Conservation (phyloP, 2,113 vertebrate species). For the Oenanthe oenanthe region DNA sequence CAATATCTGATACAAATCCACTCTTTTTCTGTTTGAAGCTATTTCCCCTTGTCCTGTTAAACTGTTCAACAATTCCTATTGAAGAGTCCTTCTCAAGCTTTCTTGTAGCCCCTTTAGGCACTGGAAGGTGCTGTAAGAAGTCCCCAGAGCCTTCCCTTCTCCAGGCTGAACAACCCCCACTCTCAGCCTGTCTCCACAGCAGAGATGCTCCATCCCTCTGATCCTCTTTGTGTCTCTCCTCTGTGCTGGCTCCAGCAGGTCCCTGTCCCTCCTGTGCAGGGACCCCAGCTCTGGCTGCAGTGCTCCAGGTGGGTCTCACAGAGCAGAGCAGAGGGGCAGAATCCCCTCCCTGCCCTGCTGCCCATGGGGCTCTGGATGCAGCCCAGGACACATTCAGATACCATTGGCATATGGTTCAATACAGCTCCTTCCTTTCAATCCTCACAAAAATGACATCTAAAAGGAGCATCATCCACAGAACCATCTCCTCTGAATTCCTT, state of each 20-base stretch:
- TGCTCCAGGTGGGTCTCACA: neutral
- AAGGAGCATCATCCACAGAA: neutral
- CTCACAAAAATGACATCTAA: neutral
- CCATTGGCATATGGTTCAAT: neutral
- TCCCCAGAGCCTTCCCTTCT: neutral
- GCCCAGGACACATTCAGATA: neutral
- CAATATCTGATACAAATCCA: neutral
- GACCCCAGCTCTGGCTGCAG: neutral
- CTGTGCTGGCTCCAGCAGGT: accelerated
- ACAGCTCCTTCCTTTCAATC: accelerated
- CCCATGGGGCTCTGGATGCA: neutral
- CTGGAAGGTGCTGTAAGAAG: too few species aligned
- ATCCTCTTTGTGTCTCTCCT: accelerated
- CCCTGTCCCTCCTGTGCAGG: neutral
- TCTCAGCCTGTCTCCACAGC: accelerated
- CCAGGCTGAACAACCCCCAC: neutral
- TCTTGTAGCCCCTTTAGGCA: neutral
- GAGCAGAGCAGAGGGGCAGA: neutral
- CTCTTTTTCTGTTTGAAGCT: neutral
- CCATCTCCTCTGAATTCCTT: neutral
- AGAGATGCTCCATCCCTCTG: neutral
- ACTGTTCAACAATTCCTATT: neutral
- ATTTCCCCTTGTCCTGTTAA: neutral
- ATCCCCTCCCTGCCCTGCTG: neutral
- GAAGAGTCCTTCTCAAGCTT: neutral